Conservation (phyloP, 2,888 invertebrate genomes). For the Yponomeuta plumbellus region DNA sequence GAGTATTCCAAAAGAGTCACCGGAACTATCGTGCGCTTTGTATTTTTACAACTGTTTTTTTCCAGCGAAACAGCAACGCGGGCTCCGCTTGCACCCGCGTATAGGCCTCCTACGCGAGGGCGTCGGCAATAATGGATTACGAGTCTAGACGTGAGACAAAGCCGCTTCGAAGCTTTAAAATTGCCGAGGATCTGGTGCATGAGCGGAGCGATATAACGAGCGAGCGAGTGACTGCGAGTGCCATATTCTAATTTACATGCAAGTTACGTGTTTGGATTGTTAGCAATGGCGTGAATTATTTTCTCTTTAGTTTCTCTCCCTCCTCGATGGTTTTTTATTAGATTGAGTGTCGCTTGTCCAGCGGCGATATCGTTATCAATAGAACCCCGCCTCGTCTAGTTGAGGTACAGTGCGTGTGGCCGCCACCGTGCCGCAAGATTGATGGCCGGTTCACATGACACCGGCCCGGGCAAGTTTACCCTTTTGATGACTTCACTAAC, state of each 20-base stretch:
- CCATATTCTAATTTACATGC: not conserved
- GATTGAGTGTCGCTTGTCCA: not conserved
- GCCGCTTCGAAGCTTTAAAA: slow-evolving; percentile 56
- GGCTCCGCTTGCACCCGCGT: not conserved
- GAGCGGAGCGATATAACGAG: slow-evolving; percentile 27
- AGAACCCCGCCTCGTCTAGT: not conserved
- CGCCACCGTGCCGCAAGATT: slow-evolving; percentile 42
- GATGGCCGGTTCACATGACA: slow-evolving; percentile 73
- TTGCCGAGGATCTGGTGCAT: slow-evolving; percentile 21
- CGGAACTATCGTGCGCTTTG: not conserved
- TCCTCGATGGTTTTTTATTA: not conserved
- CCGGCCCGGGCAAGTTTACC: slow-evolving; percentile 58
- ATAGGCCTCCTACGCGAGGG: slow-evolving; percentile 37
- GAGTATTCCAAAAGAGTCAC: not conserved
- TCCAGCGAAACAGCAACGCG: not conserved
- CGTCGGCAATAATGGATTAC: slow-evolving; percentile 70
- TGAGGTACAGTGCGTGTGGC: slow-evolving; percentile 8
- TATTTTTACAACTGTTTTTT: not conserved
- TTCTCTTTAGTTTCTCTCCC: not conserved
- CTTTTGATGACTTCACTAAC: slow-evolving; percentile 74
- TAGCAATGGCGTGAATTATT: too few species aligned
- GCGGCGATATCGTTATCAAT: not conserved
- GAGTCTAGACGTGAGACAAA: slow-evolving; percentile 69
- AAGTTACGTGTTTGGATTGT: not conserved
- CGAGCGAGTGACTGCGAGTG: too few species aligned